These are phyloP conservation scores for Micronycteris hirsuta DNA, from an alignment of 2,113 vertebrate genomes.

Conservation along the genomic window DNA sequence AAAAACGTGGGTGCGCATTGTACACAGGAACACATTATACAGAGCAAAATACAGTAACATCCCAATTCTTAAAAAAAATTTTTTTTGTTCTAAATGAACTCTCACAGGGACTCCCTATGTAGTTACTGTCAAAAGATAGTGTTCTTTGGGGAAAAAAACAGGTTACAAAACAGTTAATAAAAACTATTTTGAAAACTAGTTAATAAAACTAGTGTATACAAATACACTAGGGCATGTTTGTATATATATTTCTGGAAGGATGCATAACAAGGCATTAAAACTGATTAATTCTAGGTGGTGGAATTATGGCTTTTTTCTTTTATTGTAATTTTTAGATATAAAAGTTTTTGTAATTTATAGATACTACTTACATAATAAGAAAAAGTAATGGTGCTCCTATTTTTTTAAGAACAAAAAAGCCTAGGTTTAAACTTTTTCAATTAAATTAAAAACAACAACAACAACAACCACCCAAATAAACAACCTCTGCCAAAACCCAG, in stretches of 20 bases:
- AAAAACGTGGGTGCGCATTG: too few relatives aligned
- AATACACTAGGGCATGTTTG: neutral
- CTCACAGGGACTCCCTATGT: neutral
- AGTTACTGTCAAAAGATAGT: neutral
- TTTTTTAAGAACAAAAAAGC: neutral
- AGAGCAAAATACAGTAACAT: too few relatives aligned
- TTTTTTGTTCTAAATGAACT: neutral
- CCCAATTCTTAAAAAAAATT: neutral
- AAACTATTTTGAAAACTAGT: neutral
- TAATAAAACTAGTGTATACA: neutral
- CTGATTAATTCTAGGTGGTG: neutral
- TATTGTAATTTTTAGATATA: neutral
- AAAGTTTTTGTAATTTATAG: neutral
- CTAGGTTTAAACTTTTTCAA: neutral
- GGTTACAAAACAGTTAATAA: neutral
- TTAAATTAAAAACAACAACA: neutral
- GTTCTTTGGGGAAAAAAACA: neutral
- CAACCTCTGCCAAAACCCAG: neutral
- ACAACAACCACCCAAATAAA: neutral
- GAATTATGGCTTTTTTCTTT: neutral
- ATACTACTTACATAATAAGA: neutral
- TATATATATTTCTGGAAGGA: neutral
- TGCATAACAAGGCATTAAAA: neutral
- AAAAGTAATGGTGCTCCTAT: neutral
- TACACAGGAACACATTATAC: too few relatives aligned